Evolutionary conservation across 64 coral and sea anemone species (phyloP).

Genomic region (Anthopleura sola): DNA sequence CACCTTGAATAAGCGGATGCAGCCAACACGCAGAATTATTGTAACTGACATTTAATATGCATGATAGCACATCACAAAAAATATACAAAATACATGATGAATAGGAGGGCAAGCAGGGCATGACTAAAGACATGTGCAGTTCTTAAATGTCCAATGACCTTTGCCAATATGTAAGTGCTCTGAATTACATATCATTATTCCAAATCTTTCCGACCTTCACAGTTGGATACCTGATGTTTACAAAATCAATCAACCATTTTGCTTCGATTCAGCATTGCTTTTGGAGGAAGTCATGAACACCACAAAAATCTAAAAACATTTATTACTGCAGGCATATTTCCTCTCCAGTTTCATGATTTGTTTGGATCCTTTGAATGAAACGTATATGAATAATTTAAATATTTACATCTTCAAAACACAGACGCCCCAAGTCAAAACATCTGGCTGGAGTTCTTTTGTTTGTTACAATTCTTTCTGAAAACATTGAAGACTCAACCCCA

Average conservation of each 20-base stretch:
- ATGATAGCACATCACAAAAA: not conserved
- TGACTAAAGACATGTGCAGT: not conserved
- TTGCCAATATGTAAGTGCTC: not conserved
- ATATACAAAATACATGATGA: not conserved
- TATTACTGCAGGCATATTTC: not conserved
- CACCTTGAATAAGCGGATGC: not conserved
- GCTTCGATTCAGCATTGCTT: not conserved
- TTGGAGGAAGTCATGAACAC: not conserved
- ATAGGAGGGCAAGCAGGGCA: not conserved
- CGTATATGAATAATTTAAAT: not conserved
- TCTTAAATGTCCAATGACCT: slow-evolving; percentile 1
- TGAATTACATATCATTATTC: slow-evolving; percentile 3
- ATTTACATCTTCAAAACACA: not conserved
- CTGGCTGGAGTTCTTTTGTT: not conserved
- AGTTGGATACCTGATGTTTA: not conserved
- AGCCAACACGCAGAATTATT: not conserved
- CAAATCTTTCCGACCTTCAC: not conserved
- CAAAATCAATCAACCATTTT: not conserved
- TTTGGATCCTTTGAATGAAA: not conserved
- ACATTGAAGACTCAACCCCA: not conserved
- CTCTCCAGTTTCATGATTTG: not conserved
- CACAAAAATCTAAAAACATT: not conserved
- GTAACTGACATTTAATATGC: not conserved
- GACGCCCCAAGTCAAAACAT: not conserved
- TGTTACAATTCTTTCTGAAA: not conserved